Base-by-base conservation (phyloP, 1,140 invertebrate genomes). In the Eumaeus atala region DNA sequence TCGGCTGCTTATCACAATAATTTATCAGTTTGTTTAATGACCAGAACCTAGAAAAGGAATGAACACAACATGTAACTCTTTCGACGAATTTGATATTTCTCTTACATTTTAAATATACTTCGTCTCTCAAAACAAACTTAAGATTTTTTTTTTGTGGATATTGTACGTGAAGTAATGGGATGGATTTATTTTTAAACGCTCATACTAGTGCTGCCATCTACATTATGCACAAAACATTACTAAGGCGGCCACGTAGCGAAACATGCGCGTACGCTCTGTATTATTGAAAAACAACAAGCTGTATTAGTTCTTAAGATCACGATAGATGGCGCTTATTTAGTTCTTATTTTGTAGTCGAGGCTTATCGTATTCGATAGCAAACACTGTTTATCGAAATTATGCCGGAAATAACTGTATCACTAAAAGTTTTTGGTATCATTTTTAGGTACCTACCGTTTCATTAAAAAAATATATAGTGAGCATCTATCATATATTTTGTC, bases 21-120 rank as follows among this genome's bases (percentile, higher is more conserved):
- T 28, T 28, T 83, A 83, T 82, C 78, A 66, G 74, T 66, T 56
- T 76, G 68, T 78, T 83, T 79, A 62, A 68, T 56, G 57, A 72
- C 65, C 16, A 14, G 16, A 44, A 44, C 9, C 40, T 44, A 44
- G 21, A 6, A 28, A 28, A 6, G 21, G 6, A 28, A n/a, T n/a
- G n/a, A 28, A 28, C 21, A 28, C 2, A 28, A 2, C 6, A 28
- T 28, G 21, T 28, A 28, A 28, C 2, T 28, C 2, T 28, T 28
- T 28, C 6, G n/a, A n/a, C 21, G 6, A 3, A 28, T 28, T 28
- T 28, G 2, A 2, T 28, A 2, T 2, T 28, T 28, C 6, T 6
- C 21, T 28, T 28, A 28, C 21, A 28, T 28, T 28, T 28, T 28
- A 28, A 28, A 28, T 28, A 6, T 28, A 28, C 21, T 28, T 28